phyloP scores from a whole-genome alignment of 2,113 vertebrate genomes.

The Hydrochoerus hydrochaeris region DNA sequence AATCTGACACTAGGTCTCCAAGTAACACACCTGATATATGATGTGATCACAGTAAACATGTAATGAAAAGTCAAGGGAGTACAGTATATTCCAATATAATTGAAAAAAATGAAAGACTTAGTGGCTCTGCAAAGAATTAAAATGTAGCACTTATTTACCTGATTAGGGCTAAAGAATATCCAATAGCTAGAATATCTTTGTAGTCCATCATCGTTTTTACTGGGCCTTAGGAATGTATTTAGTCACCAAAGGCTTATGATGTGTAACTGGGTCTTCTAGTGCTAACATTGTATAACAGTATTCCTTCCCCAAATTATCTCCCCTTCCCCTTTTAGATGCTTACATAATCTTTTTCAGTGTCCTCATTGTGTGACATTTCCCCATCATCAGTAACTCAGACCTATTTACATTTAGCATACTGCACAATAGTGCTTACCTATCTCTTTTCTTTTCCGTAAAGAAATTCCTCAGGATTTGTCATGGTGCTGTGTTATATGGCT shows the following conservation, averaged over 20 bases:
- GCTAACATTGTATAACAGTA: background rate
- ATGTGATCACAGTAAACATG: background rate
- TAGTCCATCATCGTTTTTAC: background rate
- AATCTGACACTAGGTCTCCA: slow-evolving; percentile 60
- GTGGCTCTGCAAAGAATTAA: slow-evolving; percentile 51
- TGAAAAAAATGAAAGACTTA: background rate
- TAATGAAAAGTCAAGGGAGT: slow-evolving; percentile 59
- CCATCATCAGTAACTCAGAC: slow-evolving; percentile 48
- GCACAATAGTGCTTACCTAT: slow-evolving; percentile 26
- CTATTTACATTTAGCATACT: slow-evolving; percentile 59
- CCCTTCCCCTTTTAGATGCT: background rate
- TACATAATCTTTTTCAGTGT: background rate
- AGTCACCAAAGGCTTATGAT: background rate
- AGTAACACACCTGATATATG: slow-evolving; percentile 69
- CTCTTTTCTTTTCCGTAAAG: slow-evolving; percentile 43
- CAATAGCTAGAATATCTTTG: background rate
- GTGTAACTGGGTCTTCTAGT: background rate
- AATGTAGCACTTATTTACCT: background rate
- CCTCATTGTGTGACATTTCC: background rate
- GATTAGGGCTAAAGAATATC: background rate
- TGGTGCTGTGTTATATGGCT: slow-evolving; percentile 30
- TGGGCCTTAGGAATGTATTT: background rate
- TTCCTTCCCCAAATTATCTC: background rate
- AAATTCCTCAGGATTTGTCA: slow-evolving; percentile 9
- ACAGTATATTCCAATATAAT: slow-evolving; percentile 26